Evolutionary conservation across 2,797 vertebrate genomes (phyloP).

Genomic region (Taenioides sp.): DNA sequence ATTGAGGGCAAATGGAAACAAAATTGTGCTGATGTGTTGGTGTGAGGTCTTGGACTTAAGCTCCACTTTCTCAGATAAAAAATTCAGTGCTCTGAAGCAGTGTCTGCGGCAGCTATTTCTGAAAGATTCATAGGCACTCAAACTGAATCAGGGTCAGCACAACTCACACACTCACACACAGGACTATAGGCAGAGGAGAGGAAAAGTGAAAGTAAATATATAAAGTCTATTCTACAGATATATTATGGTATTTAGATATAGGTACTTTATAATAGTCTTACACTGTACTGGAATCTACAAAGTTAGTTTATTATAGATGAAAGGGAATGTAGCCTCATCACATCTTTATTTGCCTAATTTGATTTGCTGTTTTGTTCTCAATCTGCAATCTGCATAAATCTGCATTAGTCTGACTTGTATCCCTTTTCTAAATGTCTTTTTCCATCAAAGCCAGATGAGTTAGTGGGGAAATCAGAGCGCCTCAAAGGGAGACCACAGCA

Average conservation of each 20-base stretch:
- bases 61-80: conserved; percentile 55
- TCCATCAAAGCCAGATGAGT: conserved; percentile 2
- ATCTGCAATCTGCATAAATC: neutral
- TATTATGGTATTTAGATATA: neutral
- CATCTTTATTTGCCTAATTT: too few species aligned
- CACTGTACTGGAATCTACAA: too few species aligned
- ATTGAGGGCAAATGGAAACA: neutral
- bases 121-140: conserved; percentile 73
- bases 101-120: conserved; percentile 56
- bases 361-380: neutral
- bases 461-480: neutral
- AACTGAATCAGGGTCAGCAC: conserved; percentile 56
- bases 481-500: conserved; percentile 5
- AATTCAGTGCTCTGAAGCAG: conserved; percentile 58
- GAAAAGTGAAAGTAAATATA: neutral
- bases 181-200: neutral
- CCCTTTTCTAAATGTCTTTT: neutral
- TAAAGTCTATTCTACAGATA: neutral
- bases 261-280: neutral
- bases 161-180: neutral
- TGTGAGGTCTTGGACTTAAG: conserved; percentile 4
- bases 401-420: conserved; percentile 6
- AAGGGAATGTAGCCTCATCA: too few species aligned
- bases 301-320: neutral
- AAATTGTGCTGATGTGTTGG: conserved; percentile 10